These are phyloP conservation scores for Schrankia costaestrigalis DNA, from an alignment of 2,888 invertebrate species.

Conservation along the genomic window DNA sequence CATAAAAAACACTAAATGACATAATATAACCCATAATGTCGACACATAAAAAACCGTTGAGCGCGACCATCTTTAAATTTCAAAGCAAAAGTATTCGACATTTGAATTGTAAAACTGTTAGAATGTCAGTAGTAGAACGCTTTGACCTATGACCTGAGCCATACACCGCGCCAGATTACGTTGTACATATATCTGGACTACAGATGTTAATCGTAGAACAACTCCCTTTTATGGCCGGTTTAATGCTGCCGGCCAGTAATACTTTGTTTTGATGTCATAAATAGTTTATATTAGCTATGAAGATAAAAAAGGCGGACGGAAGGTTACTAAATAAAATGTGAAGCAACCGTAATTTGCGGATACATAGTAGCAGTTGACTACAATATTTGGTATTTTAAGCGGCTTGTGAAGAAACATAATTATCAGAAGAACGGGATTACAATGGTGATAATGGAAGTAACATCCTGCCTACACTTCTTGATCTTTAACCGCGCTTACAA, in stretches of 20 bases:
- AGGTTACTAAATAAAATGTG: too few relatives aligned
- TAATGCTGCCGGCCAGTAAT: constrained; percentile 43
- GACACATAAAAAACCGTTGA: constrained; percentile 19
- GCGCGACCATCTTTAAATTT: constrained; percentile 1
- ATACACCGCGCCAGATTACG: constrained; percentile 44
- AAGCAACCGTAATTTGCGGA: too few relatives aligned
- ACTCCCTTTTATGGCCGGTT: constrained; percentile 50
- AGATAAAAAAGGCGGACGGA: too few relatives aligned
- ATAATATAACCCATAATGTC: constrained; percentile 38
- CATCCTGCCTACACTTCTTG: too few relatives aligned
- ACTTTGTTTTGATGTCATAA: constrained; percentile 63
- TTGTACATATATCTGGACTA: constrained; percentile 51
- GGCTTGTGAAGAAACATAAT: too few relatives aligned
- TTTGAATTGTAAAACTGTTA: constrained; percentile 48
- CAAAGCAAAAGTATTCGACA: constrained; percentile 33
- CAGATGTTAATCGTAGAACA: constrained; percentile 63
- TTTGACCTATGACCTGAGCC: constrained; percentile 41
- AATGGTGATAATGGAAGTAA: too few relatives aligned
- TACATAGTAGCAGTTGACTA: too few relatives aligned
- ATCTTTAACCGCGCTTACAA: too few relatives aligned
- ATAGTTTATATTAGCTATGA: too few relatives aligned
- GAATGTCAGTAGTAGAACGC: constrained; percentile 33
- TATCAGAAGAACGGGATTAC: too few relatives aligned
- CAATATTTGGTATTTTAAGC: too few relatives aligned
- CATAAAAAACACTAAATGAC: too few relatives aligned